Evolutionary conservation across 2,113 vertebrate genomes (phyloP), one percentile per base, ranked within the genome.

Genomic region (Pomatostomus ruficeps): DNA sequence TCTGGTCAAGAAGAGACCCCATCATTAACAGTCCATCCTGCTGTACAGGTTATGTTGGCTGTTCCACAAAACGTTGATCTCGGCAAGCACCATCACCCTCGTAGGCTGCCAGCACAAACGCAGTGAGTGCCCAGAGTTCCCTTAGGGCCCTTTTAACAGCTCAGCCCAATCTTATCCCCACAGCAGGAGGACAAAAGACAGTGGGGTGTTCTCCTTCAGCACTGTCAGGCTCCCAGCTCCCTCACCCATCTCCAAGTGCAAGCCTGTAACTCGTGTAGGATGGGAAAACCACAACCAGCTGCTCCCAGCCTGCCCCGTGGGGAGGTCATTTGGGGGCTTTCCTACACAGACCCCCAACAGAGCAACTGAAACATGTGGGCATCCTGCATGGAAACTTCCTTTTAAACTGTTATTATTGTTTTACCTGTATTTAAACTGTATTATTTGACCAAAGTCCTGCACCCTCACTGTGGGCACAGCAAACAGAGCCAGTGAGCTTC

Each of bases 321-420:
- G 20, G 35, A 54, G 21, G 9, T n/a, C 35, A 54, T 57, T 35
- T 9, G 4, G 25, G n/a, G 33, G 11, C 23, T 59, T 83, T 76
- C 38, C 61, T n/a, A 58, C 6, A 52, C 1, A 72, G 7, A 71
- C 1, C 4, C 31, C 40, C 57, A 87, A 11, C 1, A 38, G 5
- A 18, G 7, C 29, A 55, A 63, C 33, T 38, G 46, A 67, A 42
- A 43, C 3, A 0, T 4, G 1, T 1, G 33, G 21, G 29, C 19
- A 82, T 36, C 16, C 33, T 46, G 18, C 38, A 29, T 1, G 11
- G 31, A 73, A 73, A 23, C 14, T 12, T 16, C 6, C 21, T 42
- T 76, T 51, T 29, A 14, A 88, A 42, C 11, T 35, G n/a, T n/a
- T n/a, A n/a, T n/a, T n/a, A n/a, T n/a, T n/a, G n/a, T n/a, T n/a